Evolutionary conservation across 1,140 invertebrate genomes (phyloP).

Genomic region (Triops cancriformis): DNA sequence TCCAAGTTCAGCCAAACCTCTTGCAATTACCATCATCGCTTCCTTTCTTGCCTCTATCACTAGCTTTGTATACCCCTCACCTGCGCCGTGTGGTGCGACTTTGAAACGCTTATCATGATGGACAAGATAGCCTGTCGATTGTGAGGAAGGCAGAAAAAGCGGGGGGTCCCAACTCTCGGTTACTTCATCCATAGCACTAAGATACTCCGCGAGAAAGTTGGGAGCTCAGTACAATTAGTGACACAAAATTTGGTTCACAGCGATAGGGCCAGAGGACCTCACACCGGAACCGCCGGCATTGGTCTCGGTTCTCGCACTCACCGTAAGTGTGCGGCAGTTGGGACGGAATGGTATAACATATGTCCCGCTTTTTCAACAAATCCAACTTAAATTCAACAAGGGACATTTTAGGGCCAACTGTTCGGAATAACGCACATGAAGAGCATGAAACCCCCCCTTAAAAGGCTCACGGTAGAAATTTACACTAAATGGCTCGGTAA

Average conservation of each 20-base stretch:
- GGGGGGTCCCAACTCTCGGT: background rate
- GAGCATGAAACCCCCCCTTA: too few relatives aligned
- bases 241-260: too few relatives aligned
- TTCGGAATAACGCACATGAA: too few relatives aligned
- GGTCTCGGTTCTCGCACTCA: background rate
- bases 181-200: background rate
- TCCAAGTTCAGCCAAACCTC: constrained; percentile 9
- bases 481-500: too few relatives aligned
- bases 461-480: too few relatives aligned
- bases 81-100: constrained; percentile 2
- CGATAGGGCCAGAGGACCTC: background rate
- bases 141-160: background rate
- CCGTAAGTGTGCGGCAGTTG: background rate
- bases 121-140: background rate
- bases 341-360: too few relatives aligned
- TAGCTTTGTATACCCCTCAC: constrained; percentile 4
- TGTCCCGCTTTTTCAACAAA: too few relatives aligned
- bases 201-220: too few relatives aligned
- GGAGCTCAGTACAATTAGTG: too few relatives aligned
- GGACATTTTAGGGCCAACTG: too few relatives aligned
- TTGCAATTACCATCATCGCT: constrained; percentile 13
- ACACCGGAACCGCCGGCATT: background rate
- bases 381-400: too few relatives aligned
- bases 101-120: background rate
- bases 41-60: background rate